Evolutionary conservation across 2,797 vertebrate species (phyloP).

Genomic region (Halcyon smyrnensis): DNA sequence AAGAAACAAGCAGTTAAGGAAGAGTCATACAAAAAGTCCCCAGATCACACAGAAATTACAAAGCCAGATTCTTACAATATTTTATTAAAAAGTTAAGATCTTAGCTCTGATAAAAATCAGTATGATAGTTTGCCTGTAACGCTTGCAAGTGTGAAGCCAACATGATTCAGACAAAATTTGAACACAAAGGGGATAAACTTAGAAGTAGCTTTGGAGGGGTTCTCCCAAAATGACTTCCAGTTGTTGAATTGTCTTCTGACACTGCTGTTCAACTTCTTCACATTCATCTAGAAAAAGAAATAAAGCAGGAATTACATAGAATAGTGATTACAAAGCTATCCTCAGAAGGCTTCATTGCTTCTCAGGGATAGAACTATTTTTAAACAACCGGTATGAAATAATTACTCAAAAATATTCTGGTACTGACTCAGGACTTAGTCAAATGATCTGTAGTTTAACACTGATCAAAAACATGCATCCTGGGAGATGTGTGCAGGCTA

Average conservation of each 20-base stretch:
- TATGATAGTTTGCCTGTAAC: background rate
- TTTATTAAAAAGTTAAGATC: constrained; percentile 62
- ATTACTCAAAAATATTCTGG: background rate
- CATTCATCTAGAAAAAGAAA: constrained; percentile 86
- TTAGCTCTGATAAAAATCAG: constrained; percentile 29
- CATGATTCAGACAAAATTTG: background rate
- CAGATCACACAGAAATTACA: background rate
- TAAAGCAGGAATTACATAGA: background rate
- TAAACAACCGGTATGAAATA: background rate
- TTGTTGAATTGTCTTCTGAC: constrained; percentile 91
- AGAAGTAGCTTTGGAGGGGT: constrained; percentile 94
- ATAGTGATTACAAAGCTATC: background rate
- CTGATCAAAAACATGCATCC: background rate
- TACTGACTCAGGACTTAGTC: background rate
- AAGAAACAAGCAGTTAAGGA: background rate
- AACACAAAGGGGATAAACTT: constrained; percentile 21
- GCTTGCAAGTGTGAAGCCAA: background rate
- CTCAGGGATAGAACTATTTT: background rate
- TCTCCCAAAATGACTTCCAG: constrained; percentile 92
- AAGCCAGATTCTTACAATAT: background rate
- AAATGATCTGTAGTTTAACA: background rate
- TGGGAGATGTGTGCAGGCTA: background rate
- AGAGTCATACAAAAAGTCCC: background rate
- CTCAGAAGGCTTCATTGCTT: background rate
- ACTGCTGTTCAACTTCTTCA: constrained; percentile 94